Evolutionary conservation across 1,140 invertebrate species (phyloP).

Genomic region (Bacillus rossius): DNA sequence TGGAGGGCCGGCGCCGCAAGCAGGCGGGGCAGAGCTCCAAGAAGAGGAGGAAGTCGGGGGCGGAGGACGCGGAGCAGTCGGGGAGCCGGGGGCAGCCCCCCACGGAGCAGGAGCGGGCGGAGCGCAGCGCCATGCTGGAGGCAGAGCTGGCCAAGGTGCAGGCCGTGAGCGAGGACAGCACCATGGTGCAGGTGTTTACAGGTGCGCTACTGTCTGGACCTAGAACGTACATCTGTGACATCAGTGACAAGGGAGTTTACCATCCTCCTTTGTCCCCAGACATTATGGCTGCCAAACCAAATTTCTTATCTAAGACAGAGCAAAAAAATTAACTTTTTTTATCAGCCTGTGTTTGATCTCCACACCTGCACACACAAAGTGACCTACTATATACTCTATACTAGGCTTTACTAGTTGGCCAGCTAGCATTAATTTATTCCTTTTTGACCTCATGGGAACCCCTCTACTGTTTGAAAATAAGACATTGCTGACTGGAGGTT

Average conservation of each 20-base stretch:
- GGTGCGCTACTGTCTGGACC: no score
- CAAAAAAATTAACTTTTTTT: no score
- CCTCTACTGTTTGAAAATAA: no score
- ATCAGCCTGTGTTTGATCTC: no score
- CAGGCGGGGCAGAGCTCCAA: conserved; percentile 38
- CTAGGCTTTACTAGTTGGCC: no score
- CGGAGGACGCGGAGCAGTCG: conserved; percentile 27
- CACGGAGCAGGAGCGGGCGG: conserved; percentile 25
- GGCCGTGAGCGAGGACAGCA: conserved; percentile 42
- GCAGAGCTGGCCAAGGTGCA: conserved; percentile 55
- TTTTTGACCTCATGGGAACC: no score
- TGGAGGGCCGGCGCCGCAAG: conserved; percentile 60
- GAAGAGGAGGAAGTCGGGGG: conserved; percentile 35
- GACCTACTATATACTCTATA: no score
- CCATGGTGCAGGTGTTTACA: conserved; percentile 49
- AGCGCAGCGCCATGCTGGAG: conserved; percentile 48
- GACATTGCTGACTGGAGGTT: no score
- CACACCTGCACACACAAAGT: no score
- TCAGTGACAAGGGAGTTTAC: neutral
- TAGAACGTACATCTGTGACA: no score
- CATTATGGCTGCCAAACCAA: neutral
- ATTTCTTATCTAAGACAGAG: no score
- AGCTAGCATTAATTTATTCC: no score
- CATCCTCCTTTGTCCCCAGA: neutral
- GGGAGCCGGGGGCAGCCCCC: neutral